A percentile compares a stretch with the other conserved stretches of the same genome.
phyloP scores from a whole-genome alignment of 2,797 vertebrate species.

The Salmo trutta region DNA sequence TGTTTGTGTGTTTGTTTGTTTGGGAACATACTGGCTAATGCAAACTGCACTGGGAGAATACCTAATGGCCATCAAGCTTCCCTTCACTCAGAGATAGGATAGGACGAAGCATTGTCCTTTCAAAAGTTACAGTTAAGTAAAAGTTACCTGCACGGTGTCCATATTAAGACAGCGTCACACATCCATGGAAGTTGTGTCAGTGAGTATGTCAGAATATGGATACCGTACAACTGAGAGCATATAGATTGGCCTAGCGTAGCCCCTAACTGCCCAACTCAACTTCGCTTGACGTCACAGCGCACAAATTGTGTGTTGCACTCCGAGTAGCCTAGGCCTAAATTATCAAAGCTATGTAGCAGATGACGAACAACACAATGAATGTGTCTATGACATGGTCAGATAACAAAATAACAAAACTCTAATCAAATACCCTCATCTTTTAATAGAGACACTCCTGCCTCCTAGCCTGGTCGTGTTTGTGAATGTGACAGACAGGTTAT shows the following conservation, averaged over 20 bases:
- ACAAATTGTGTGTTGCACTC: background rate
- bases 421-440: background rate
- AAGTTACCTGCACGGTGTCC: background rate
- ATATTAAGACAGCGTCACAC: background rate
- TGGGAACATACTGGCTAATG: background rate
- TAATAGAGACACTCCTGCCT: background rate
- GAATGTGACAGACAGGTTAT: slow-evolving; percentile 10
- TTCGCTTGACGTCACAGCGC: background rate
- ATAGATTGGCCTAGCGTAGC: background rate
- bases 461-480: background rate
- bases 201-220: too few species aligned
- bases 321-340: background rate
- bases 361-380: background rate
- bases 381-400: background rate
- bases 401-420: background rate
- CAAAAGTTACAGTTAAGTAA: background rate
- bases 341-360: background rate
- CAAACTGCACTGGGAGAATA: background rate
- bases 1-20: slow-evolving; percentile 4
- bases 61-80: background rate
- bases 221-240: too few species aligned
- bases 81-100: background rate
- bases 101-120: background rate
- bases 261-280: background rate
- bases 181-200: background rate